Evolutionary conservation across 2,113 vertebrate species (phyloP).

Genomic region (Tenrec ecaudatus): DNA sequence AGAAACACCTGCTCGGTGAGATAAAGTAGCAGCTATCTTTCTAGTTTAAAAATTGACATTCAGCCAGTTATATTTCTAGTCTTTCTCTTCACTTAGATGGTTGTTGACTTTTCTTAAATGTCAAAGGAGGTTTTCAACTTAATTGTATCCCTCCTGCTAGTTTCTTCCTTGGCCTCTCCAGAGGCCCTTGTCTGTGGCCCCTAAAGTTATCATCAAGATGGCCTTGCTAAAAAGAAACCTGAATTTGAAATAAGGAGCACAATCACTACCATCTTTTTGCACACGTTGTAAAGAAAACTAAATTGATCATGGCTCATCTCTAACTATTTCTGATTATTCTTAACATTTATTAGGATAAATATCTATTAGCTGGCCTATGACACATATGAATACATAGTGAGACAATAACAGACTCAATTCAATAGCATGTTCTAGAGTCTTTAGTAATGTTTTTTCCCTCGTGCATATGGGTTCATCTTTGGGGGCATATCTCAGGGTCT

Average conservation of each 20-base stretch:
- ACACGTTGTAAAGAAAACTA: neutral
- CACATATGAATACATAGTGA: rapidly evolving
- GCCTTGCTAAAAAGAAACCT: slow-evolving; percentile 8
- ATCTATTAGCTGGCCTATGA: neutral
- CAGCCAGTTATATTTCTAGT: slow-evolving; percentile 83
- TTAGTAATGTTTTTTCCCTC: neutral
- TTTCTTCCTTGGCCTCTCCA: slow-evolving; percentile 63
- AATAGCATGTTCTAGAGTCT: no score
- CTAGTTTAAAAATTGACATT: slow-evolving; percentile 89
- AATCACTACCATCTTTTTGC: neutral
- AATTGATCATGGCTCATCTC: neutral
- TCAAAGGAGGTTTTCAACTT: slow-evolving; percentile 86
- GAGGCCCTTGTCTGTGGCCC: slow-evolving; percentile 37
- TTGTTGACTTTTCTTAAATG: slow-evolving; percentile 90
- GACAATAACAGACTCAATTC: neutral
- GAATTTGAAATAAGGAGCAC: neutral
- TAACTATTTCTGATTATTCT: neutral
- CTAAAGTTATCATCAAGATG: slow-evolving; percentile 48
- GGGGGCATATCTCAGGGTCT: neutral
- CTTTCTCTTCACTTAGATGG: slow-evolving; percentile 84
- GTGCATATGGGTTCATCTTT: neutral
- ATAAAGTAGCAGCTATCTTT: slow-evolving; percentile 90
- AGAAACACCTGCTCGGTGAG: slow-evolving; percentile 86
- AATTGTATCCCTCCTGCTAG: slow-evolving; percentile 78
- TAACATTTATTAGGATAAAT: neutral